Evolutionary conservation across 1,140 invertebrate species (phyloP).

Genomic region (Polyergus mexicanus): DNA sequence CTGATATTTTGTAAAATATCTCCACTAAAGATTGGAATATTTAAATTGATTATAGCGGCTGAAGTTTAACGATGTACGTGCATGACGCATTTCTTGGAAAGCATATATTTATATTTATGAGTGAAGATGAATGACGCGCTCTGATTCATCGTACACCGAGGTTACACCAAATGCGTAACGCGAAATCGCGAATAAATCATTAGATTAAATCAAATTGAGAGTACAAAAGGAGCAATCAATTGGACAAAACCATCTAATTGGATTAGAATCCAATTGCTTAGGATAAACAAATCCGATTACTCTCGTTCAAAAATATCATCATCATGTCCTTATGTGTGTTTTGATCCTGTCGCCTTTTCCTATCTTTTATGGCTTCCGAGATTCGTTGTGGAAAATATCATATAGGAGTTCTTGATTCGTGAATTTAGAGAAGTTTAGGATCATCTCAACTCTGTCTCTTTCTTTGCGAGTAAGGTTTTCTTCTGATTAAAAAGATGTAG

Average conservation of each 20-base stretch:
- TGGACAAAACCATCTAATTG: not conserved
- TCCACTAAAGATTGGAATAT: not conserved
- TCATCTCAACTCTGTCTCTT: too few species aligned
- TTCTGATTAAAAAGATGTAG: not conserved
- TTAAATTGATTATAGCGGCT: not conserved
- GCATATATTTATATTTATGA: slow-evolving; percentile 2
- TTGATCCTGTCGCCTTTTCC: too few species aligned
- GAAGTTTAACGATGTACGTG: slow-evolving; percentile 23
- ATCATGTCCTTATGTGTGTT: too few species aligned
- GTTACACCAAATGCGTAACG: not conserved
- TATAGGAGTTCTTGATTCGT: too few species aligned
- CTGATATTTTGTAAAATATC: not conserved
- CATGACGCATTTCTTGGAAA: slow-evolving; percentile 51
- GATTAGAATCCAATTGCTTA: slow-evolving; percentile 3
- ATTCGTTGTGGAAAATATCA: too few species aligned
- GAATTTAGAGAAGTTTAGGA: too few species aligned
- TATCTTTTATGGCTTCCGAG: too few species aligned
- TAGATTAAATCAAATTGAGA: slow-evolving; percentile 12
- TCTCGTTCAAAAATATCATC: too few species aligned
- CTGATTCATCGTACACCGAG: slow-evolving; percentile 36
- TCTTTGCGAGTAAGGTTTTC: too few species aligned
- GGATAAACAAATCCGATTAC: not conserved
- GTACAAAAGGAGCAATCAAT: not conserved
- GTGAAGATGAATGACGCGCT: slow-evolving; percentile 47
- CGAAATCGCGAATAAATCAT: slow-evolving; percentile 9